A percentile compares a stretch with the other conserved stretches of the same genome.
Evolutionary conservation across 2,113 vertebrate species (phyloP).

Genomic region (Neomonachus schauinslandi): DNA sequence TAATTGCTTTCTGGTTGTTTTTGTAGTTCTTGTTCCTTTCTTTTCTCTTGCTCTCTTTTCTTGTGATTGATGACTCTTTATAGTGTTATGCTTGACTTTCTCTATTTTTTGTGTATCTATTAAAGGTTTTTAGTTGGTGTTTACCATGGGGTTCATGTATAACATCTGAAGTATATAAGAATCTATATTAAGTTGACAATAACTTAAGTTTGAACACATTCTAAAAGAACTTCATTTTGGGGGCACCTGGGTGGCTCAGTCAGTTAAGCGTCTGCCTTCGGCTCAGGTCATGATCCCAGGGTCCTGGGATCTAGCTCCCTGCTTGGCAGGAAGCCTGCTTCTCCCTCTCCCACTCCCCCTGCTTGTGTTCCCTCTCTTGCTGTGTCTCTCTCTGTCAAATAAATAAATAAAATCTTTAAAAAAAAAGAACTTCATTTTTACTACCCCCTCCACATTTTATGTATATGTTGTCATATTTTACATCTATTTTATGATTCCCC

Average conservation of each 20-base stretch:
- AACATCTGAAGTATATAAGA: not conserved
- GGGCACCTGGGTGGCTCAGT: no score
- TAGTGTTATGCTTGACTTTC: not conserved
- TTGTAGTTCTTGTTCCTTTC: not conserved
- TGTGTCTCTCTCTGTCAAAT: no score
- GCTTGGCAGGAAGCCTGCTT: no score
- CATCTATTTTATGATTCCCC: not conserved
- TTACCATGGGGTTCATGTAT: not conserved
- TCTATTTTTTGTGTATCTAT: not conserved
- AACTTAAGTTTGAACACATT: not conserved
- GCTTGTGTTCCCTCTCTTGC: no score
- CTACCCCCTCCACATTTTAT: not conserved
- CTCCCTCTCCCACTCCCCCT: no score
- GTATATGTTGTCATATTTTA: not conserved
- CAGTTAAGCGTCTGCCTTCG: no score
- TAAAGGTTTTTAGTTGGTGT: not conserved
- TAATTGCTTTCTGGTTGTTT: not conserved
- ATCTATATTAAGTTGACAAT: not conserved
- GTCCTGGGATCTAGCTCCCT: no score
- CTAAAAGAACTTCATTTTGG: not conserved
- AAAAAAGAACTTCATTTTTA: not conserved
- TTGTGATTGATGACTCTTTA: not conserved
- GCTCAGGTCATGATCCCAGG: no score
- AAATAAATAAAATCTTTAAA: no score
- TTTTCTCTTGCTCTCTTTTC: not conserved